Evolutionary conservation across 2,797 vertebrate genomes (phyloP), one percentile per base, ranked within the genome.

Genomic region (Eurystomus glaucurus): DNA sequence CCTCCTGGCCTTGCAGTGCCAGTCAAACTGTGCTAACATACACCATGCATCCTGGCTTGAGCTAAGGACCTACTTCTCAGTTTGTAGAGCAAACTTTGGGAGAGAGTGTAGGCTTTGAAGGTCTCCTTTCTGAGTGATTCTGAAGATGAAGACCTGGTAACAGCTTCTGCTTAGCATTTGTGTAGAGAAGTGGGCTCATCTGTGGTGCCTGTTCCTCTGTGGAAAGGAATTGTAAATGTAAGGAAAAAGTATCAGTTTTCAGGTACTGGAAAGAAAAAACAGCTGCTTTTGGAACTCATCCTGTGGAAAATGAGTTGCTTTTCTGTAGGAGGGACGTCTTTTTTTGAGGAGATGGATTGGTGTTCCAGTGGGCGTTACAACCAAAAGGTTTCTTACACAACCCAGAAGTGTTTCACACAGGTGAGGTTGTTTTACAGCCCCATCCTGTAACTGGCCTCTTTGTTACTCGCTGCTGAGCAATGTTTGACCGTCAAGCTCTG

Each of bases 381-480:
- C 26, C 17, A 21, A 25, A 70, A 58, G 48, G 17, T 31, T 87
- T 79, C 31, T 85, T 51, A 43, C 68, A 16, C 37, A 46, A 51
- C 10, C 23, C 80, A 46, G 37, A 28, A 52, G 41, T 2, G 3
- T 28, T 31, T 55, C 0, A 1, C 0, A 3, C 11, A n/a, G 61
- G 66, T 3, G 0, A 46, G 31, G 88, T 26, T 62, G 31, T 72
- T 39, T 18, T 20, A 12, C 61, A 41, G 37, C 64, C 84, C 19
- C 6, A 1, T 65, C 45, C 50, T 55, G 35, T 78, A n/a, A 46
- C 39, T 57, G 78, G 66, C 35, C 51, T 64, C 93, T 78, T 76
- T 71, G n/a, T 76, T 76, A 52, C 70, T 68, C 8, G 1, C 70
- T 2, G 8, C 90, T 65, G 65, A 69, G 79, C 55, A 31, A 3